Evolutionary conservation across 2,888 invertebrate species (phyloP), one percentile per base, ranked within the genome.

Genomic region (Flexamia atlantica): DNA sequence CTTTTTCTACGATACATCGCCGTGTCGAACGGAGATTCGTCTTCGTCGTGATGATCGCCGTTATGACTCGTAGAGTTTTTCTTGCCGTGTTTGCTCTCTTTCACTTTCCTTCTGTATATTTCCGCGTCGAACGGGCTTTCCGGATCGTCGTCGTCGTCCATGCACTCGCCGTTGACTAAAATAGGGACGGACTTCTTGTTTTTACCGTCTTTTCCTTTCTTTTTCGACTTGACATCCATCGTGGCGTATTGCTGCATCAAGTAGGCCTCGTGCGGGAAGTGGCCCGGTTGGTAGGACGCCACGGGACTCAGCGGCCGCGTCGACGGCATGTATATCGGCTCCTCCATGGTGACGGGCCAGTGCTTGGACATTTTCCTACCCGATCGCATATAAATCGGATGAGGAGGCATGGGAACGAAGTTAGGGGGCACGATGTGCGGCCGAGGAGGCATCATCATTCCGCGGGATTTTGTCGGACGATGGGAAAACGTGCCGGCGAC

Each of bases 1-100:
- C 97, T 97, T 88, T 97, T 97, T 89, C 97, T 95, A 88, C 96
- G 92, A 89, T 97, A 97, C 86, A 97, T 97, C 20, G 95, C 95
- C 0, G 95, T 94, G 76, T 96, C 93, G 88, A 93, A 94, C 14
- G 93, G 93, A 60, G 93, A 93, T 84, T 92, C 93, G 25, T 83
- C 85, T 17, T 83, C 84, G n/a, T 82, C 84, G 12, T 85, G 68
- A 28, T 72, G 64, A 30, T 83, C 83, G 23, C 74, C 81, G 30
- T 83, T 85, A 14, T 50, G 25, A 30, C 70, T 74, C 14, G 53
- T 60, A 17, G 84, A 83, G 30, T 76, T 80, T 30, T 74, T 79
- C 53, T 83, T 79, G n/a, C 57, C 79, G 23, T 68, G 79, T 32
- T 85, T 85, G 50, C 84, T 84, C 53, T 85, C 86, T 83, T 85